phyloP scores from a whole-genome alignment of 2,888 invertebrate genomes.

The Nomada ferruginata region DNA sequence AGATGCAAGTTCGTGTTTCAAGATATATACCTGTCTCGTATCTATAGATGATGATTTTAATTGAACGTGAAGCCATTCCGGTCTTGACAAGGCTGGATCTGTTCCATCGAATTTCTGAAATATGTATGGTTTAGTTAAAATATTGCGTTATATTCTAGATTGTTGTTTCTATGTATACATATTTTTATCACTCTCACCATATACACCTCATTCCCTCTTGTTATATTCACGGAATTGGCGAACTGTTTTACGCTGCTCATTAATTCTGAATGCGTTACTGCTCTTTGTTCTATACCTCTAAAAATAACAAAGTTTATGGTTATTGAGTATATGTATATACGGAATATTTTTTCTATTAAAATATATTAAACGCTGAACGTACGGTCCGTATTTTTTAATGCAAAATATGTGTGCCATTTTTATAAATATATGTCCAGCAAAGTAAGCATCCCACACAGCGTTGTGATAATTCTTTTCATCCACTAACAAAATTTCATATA shows the following conservation, averaged over 20 bases:
- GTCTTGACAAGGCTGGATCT: slow-evolving; percentile 85
- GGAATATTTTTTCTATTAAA: neutral
- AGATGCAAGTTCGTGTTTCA: neutral
- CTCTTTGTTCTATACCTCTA: slow-evolving; percentile 63
- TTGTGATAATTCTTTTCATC: slow-evolving; percentile 86
- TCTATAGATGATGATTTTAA: slow-evolving; percentile 56
- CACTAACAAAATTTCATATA: slow-evolving; percentile 22
- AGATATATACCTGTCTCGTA: slow-evolving; percentile 50
- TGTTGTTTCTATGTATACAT: too few relatives aligned
- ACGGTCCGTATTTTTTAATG: slow-evolving; percentile 84
- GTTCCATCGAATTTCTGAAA: slow-evolving; percentile 85
- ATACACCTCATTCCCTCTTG: slow-evolving; percentile 86
- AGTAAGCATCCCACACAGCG: slow-evolving; percentile 94
- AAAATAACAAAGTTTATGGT: slow-evolving; percentile 28
- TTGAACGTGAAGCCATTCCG: slow-evolving; percentile 85
- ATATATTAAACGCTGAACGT: slow-evolving; percentile 43
- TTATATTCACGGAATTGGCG: slow-evolving; percentile 87
- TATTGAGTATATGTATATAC: neutral
- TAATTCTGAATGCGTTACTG: slow-evolving; percentile 85
- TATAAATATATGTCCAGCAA: slow-evolving; percentile 90
- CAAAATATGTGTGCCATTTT: slow-evolving; percentile 88
- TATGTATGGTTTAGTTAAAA: slow-evolving; percentile 30
- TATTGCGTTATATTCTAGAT: neutral
- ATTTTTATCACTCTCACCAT: slow-evolving; percentile 85
- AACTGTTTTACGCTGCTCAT: slow-evolving; percentile 84